Percentiles rank a stretch among this genome's conserved stretches.
Conservation (phyloP, 2,113 vertebrate species). For the Pluvialis apricaria region DNA sequence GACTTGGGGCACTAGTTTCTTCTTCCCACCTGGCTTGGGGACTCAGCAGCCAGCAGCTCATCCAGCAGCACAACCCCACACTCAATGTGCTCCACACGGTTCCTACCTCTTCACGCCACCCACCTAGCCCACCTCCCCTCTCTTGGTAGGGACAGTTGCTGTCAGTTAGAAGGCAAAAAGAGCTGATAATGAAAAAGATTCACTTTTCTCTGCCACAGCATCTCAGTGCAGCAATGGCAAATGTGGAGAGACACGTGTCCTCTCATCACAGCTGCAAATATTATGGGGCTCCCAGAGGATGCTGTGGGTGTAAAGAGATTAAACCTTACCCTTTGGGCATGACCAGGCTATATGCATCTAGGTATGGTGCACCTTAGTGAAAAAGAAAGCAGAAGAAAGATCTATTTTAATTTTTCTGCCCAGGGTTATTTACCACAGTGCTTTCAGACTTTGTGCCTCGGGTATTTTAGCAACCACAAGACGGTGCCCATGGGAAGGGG, state of each 20-base stretch:
- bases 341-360: background rate
- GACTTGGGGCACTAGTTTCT: background rate
- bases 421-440: background rate
- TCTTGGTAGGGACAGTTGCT: background rate
- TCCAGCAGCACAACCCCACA: rapidly evolving
- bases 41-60: background rate
- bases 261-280: background rate
- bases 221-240: background rate
- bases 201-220: background rate
- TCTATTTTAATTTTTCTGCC: background rate
- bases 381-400: background rate
- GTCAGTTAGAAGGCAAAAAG: background rate
- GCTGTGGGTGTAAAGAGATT: background rate
- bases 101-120: background rate
- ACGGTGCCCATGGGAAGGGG: background rate
- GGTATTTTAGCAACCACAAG: background rate
- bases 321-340: background rate
- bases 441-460: background rate
- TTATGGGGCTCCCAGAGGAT: background rate
- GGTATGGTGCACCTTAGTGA: background rate
- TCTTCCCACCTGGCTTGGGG: background rate
- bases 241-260: background rate
- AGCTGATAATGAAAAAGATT: background rate
- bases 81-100: background rate
- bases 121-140: rapidly evolving